phyloP scores from a whole-genome alignment of 2,888 invertebrate genomes.

The Kryphioiulus occultus region DNA sequence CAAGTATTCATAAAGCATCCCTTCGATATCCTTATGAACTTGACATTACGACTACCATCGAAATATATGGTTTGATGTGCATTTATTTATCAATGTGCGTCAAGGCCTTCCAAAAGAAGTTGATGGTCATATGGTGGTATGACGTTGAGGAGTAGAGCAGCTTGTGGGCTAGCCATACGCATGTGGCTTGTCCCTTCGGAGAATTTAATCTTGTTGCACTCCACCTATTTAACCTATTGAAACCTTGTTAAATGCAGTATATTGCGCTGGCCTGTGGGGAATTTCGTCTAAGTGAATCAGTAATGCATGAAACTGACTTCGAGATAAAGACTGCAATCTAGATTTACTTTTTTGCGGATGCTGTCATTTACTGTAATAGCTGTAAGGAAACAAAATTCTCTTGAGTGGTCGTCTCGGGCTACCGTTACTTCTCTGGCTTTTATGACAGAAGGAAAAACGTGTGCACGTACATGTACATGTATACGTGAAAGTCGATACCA shows the following conservation, averaged over 20 bases:
- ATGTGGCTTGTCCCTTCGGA: not conserved
- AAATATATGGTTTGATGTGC: not conserved
- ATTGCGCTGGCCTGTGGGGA: not conserved
- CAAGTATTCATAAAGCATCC: no score
- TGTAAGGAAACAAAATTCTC: slow-evolving; percentile 32
- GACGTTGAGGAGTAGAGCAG: not conserved
- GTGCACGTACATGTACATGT: not conserved
- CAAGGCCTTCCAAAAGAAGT: not conserved
- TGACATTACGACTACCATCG: no score
- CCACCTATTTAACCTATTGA: slow-evolving; percentile 36
- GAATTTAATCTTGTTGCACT: slow-evolving; percentile 18
- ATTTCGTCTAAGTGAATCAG: slow-evolving; percentile 34
- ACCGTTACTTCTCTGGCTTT: not conserved
- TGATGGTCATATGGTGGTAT: not conserved
- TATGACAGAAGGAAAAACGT: not conserved
- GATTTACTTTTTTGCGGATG: slow-evolving; percentile 31
- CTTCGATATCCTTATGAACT: no score
- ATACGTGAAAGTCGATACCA: not conserved
- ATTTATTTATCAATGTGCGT: not conserved
- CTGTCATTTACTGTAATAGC: slow-evolving; percentile 40
- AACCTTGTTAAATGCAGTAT: slow-evolving; percentile 39
- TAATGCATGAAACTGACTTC: slow-evolving; percentile 39
- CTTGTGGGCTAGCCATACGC: not conserved
- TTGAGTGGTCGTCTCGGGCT: not conserved
- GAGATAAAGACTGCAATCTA: slow-evolving; percentile 33